A percentile compares a stretch with the other conserved stretches of the same genome.
phyloP scores from a whole-genome alignment of 2,113 vertebrate genomes.

The Odontophorus gujanensis region DNA sequence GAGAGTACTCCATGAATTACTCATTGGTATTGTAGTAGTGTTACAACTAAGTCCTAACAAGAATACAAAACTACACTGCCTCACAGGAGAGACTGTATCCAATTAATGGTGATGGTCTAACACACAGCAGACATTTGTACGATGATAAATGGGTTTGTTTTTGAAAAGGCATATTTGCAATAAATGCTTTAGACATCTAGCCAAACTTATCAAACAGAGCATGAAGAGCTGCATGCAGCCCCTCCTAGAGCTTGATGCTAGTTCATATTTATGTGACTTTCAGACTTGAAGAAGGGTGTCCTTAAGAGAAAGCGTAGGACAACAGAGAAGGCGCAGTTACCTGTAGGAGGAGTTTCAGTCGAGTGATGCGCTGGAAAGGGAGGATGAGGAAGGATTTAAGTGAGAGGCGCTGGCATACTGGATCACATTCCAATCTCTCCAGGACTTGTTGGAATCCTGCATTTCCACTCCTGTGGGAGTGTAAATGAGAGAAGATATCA shows the following conservation, averaged over 20 bases:
- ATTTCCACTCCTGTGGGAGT: constrained; percentile 83
- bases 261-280: background rate
- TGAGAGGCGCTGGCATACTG: constrained; percentile 91
- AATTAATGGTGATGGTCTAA: background rate
- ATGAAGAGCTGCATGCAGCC: background rate
- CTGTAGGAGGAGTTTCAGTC: constrained; percentile 95
- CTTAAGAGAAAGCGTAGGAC: background rate
- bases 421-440: constrained; percentile 88
- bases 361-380: constrained; percentile 96
- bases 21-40: background rate
- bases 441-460: constrained; percentile 86
- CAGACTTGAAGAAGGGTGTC: background rate
- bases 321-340: constrained; percentile 73
- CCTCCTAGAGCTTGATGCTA: background rate
- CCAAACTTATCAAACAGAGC: background rate
- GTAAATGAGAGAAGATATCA: background rate
- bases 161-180: background rate
- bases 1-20: background rate
- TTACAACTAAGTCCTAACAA: background rate
- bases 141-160: background rate
- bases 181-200: background rate
- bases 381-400: constrained; percentile 97
- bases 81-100: background rate
- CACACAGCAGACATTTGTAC: background rate
- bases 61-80: background rate